Conservation (phyloP, 2,888 invertebrate genomes). For the Eremobia ochroleuca region DNA sequence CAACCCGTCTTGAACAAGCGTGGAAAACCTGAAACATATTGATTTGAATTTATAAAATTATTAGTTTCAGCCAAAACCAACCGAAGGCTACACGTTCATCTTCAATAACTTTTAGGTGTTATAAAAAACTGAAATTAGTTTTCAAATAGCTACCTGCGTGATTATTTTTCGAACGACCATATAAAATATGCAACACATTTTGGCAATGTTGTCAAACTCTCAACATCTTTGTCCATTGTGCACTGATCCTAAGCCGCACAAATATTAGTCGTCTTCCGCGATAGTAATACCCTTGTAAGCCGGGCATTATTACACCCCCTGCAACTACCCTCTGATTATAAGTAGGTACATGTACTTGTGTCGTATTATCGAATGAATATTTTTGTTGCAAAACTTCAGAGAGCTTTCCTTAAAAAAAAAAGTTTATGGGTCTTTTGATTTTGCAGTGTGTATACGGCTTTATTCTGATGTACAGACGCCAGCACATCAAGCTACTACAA, state of each 20-base stretch:
- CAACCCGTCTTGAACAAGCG: too few relatives aligned
- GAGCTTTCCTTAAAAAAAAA: not conserved
- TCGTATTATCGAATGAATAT: conserved; percentile 43
- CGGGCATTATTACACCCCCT: conserved; percentile 70
- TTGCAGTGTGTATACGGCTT: not conserved
- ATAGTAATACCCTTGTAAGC: conserved; percentile 71
- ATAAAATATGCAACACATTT: conserved; percentile 3
- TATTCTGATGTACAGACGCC: too few relatives aligned
- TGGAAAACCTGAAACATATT: too few relatives aligned
- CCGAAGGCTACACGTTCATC: not conserved
- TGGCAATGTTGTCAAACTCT: not conserved
- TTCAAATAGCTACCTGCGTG: not conserved
- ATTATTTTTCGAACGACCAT: not conserved
- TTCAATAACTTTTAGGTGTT: not conserved
- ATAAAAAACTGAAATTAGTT: not conserved
- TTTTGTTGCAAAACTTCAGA: conserved; percentile 18
- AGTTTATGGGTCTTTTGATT: not conserved
- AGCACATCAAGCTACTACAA: too few relatives aligned
- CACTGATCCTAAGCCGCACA: conserved; percentile 49
- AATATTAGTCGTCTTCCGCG: conserved; percentile 62
- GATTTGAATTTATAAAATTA: too few relatives aligned
- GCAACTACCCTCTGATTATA: conserved; percentile 35
- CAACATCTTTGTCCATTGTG: conserved; percentile 37
- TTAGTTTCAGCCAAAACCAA: too few relatives aligned
- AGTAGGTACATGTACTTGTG: conserved; percentile 40